Evolutionary conservation across 2,113 vertebrate genomes (phyloP).

Genomic region (Syngnathus floridae): DNA sequence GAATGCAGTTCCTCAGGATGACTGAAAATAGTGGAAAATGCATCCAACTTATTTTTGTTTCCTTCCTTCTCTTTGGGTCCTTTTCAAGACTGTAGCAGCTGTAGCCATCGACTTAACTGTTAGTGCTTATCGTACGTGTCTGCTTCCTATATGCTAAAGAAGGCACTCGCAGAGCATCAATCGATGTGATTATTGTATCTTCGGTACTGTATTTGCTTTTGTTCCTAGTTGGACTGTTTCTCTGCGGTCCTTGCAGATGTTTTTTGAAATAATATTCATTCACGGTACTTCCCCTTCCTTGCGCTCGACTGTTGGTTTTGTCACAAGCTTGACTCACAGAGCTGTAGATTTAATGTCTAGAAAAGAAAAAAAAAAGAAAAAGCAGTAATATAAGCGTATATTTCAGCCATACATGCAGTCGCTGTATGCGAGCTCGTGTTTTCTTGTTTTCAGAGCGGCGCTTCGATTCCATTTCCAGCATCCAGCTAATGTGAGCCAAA

Average conservation of each 20-base stretch:
- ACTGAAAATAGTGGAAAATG: conserved; percentile 33
- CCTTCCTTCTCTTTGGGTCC: conserved; percentile 24
- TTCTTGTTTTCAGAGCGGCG: conserved; percentile 21
- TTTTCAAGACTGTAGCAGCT: conserved; percentile 56
- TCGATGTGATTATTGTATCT: conserved; percentile 50
- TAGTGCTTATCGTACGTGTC: conserved; percentile 47
- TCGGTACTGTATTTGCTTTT: conserved; percentile 58
- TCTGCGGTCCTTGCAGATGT: conserved; percentile 37
- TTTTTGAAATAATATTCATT: conserved; percentile 28
- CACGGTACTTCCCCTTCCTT: conserved; percentile 37
- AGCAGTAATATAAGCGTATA: conserved; percentile 52
- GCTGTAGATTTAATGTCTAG: conserved; percentile 52
- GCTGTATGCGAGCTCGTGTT: conserved; percentile 32
- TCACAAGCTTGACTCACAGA: conserved; percentile 50
- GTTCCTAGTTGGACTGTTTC: conserved; percentile 48
- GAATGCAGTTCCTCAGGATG: conserved; percentile 36
- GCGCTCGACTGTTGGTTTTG: conserved; percentile 44
- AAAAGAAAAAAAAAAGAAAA: conserved; percentile 17
- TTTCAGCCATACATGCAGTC: conserved; percentile 47
- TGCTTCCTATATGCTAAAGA: conserved; percentile 30
- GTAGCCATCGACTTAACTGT: conserved; percentile 60
- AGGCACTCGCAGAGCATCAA: conserved; percentile 41
- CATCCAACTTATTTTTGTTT: conserved; percentile 29
- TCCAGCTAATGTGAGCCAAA: conserved; percentile 64
- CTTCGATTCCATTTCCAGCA: conserved; percentile 44